Conservation (phyloP, 2,797 vertebrate genomes). For the Mus minutoides region DNA sequence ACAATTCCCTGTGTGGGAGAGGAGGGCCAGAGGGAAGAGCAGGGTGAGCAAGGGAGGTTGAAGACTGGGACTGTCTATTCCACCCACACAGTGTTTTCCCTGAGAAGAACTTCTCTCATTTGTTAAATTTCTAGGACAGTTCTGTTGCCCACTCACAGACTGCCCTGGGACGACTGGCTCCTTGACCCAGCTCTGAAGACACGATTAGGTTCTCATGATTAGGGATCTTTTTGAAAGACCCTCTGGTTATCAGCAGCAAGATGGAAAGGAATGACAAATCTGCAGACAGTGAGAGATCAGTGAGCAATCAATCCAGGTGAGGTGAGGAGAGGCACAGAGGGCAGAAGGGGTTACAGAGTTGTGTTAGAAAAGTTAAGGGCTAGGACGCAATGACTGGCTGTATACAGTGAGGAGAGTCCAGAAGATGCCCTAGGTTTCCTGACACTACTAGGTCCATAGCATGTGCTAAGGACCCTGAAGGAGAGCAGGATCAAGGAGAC, state of each 20-base stretch:
- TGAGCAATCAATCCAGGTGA: neutral
- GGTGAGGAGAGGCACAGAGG: neutral
- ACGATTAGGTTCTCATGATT: neutral
- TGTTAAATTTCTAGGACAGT: neutral
- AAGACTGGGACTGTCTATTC: neutral
- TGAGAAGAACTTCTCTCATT: neutral
- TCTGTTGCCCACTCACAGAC: neutral
- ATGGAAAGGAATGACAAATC: neutral
- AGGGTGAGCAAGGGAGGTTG: too few species aligned
- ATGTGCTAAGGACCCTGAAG: neutral
- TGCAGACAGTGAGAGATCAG: neutral
- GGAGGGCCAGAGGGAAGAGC: neutral
- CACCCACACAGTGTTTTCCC: neutral
- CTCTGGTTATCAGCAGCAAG: neutral
- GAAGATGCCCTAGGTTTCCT: neutral
- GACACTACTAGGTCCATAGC: accelerated
- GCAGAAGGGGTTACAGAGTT: neutral
- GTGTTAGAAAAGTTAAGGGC: neutral
- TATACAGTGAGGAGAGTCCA: neutral
- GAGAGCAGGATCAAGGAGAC: neutral
- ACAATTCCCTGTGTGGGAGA: neutral
- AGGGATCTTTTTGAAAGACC: neutral
- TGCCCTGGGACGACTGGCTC: neutral
- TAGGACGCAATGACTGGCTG: neutral
- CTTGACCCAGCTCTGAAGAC: neutral